Percentiles rank a stretch among this genome's conserved stretches.
phyloP scores from a whole-genome alignment of 2,888 invertebrate genomes.

The Drosophila tripunctata region DNA sequence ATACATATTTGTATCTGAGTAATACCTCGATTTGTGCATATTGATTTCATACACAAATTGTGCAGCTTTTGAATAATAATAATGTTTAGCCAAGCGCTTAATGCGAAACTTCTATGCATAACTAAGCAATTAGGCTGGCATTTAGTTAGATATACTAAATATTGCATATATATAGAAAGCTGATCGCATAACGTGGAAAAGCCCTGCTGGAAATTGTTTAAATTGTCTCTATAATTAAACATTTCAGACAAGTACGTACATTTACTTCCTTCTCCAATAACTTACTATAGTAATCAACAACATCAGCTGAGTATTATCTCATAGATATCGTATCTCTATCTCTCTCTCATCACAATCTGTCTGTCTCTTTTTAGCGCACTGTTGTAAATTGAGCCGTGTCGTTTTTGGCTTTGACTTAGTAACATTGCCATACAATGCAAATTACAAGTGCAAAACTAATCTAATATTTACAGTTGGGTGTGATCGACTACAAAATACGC shows the following conservation, averaged over 20 bases:
- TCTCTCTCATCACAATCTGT: background rate
- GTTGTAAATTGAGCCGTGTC: conserved; percentile 62
- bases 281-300: conserved; percentile 21
- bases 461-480: conserved; percentile 13
- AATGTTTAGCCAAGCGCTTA: conserved; percentile 50
- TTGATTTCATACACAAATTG: conserved; percentile 49
- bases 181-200: background rate
- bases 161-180: background rate
- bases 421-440: conserved; percentile 53
- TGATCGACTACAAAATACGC: background rate
- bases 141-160: conserved; percentile 3
- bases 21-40: conserved; percentile 36
- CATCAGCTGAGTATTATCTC: conserved; percentile 2
- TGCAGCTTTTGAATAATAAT: conserved; percentile 22
- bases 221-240: conserved; percentile 11
- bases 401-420: conserved; percentile 43
- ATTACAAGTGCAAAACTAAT: conserved; percentile 55
- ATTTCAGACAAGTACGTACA: conserved; percentile 28
- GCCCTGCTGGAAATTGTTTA: background rate
- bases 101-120: conserved; percentile 53
- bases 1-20: conserved; percentile 9
- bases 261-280: conserved; percentile 25
- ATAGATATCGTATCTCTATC: conserved; percentile 2
- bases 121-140: conserved; percentile 44
- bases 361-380: conserved; percentile 17